Percentiles rank a stretch among this genome's conserved stretches.
These are phyloP conservation scores for Nebria brevicollis DNA, from an alignment of 2,888 invertebrate species.

Conservation along the genomic window DNA sequence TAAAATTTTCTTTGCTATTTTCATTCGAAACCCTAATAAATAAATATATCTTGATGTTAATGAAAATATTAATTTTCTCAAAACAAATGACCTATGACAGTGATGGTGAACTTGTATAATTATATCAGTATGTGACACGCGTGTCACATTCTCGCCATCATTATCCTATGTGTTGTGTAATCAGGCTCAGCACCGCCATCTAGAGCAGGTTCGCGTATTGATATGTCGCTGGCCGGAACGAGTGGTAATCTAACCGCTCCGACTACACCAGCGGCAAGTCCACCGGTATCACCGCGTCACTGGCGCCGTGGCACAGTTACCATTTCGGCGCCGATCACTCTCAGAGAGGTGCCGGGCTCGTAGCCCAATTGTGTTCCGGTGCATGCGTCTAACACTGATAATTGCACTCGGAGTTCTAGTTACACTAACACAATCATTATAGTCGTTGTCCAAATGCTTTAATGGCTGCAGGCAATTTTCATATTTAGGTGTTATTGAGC, in stretches of 20 bases:
- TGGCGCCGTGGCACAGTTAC: slow-evolving; percentile 60
- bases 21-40: too few relatives aligned
- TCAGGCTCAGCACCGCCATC: slow-evolving; percentile 78
- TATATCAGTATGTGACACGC: too few relatives aligned
- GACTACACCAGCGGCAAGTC: slow-evolving; percentile 77
- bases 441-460: slow-evolving; percentile 1
- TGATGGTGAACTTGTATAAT: too few relatives aligned
- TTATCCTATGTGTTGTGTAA: neutral
- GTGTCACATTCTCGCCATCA: neutral
- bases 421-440: neutral
- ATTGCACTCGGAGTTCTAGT: slow-evolving; percentile 9
- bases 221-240: slow-evolving; percentile 72
- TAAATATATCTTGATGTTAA: too few relatives aligned
- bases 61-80: too few relatives aligned
- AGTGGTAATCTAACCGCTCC: slow-evolving; percentile 78
- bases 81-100: too few relatives aligned
- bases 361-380: slow-evolving; percentile 48
- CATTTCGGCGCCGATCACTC: slow-evolving; percentile 44
- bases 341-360: slow-evolving; percentile 54
- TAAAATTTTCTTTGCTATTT: too few relatives aligned
- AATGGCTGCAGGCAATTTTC: neutral
- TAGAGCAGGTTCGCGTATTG: slow-evolving; percentile 76
- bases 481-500: neutral
- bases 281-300: slow-evolving; percentile 79
- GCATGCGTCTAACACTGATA: slow-evolving; percentile 9